Conservation (phyloP, 2,113 vertebrate species). For the Microtus ochrogaster region DNA sequence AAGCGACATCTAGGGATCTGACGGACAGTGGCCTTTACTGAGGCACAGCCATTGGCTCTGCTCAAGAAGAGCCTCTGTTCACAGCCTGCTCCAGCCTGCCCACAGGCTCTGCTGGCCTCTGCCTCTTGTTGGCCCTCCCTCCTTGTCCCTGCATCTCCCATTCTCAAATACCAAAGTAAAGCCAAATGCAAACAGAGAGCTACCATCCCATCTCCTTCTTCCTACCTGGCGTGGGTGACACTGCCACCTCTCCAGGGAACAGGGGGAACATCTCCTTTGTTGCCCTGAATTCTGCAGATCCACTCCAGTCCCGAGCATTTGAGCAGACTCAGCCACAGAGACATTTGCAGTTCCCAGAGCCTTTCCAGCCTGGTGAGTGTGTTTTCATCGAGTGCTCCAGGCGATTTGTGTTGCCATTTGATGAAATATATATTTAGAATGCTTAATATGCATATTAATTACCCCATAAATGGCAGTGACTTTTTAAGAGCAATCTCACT, state of each 20-base stretch:
- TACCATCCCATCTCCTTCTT: neutral
- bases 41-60: neutral
- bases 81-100: rapidly evolving
- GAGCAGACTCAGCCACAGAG: constrained; percentile 23
- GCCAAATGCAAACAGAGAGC: neutral
- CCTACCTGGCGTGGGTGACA: neutral
- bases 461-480: constrained; percentile 77
- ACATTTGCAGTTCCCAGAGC: neutral
- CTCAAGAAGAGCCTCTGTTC: rapidly evolving
- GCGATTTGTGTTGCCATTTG: constrained; percentile 77
- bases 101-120: neutral
- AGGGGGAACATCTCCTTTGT: neutral
- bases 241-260: neutral
- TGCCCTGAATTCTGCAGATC: constrained; percentile 40
- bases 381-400: constrained; percentile 58
- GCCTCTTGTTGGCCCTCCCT: no score
- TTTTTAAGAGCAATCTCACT: constrained; percentile 81
- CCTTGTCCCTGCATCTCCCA: neutral
- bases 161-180: neutral
- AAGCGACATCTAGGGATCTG: neutral
- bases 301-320: neutral
- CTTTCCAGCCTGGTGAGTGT: constrained; percentile 65
- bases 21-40: neutral
- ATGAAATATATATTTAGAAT: constrained; percentile 87
- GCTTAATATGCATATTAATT: constrained; percentile 86